Evolutionary conservation across 2,113 vertebrate genomes (phyloP), one percentile per base, ranked within the genome.

Genomic region (Pontoporia blainvillei): DNA sequence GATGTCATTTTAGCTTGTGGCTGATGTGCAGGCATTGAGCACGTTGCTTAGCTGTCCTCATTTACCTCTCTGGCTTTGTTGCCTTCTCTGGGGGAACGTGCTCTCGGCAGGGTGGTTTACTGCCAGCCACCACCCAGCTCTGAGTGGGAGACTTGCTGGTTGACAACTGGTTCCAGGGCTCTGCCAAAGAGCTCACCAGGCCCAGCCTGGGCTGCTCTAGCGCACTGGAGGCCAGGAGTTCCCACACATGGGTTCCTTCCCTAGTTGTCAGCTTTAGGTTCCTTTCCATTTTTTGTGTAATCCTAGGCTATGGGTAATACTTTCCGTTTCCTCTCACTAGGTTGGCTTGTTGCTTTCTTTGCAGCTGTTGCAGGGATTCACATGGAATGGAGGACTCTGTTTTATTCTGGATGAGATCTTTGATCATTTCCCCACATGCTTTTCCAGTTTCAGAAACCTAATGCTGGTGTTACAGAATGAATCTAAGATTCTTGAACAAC

Each of bases 321-420:
- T 84, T 89, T 61, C 27, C 91, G 93, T 92, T 97, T 97, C 96
- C 86, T 95, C 67, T 85, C 44, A 9, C 75, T 64, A 46, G 96
- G 44, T 44, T 96, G 97, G 95, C 98, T 92, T 52, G 79, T 86
- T 96, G 71, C 88, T 46, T 3, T 2, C 39, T 85, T 78, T 81
- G 67, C 97, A 95, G 94, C 97, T 98, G 95, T 90, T 93, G 83
- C 88, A 66, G 57, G 71, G 76, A 83, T 46, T 93, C 97, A 71
- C 73, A 64, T 84, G 85, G 93, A 66, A 78, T 94, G 78, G 90
- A 89, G 95, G 64, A 62, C 85, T 46, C 52, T 91, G 64, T 67
- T 86, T 52, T 91, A 39, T 95, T 98, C 49, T 93, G 44, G 41
- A 61, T 54, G 64, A 85, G 92, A 64, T 95, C 61, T 97, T 91